Conservation (phyloP, 1,140 invertebrate species). For the Cyclargus thomasi region DNA sequence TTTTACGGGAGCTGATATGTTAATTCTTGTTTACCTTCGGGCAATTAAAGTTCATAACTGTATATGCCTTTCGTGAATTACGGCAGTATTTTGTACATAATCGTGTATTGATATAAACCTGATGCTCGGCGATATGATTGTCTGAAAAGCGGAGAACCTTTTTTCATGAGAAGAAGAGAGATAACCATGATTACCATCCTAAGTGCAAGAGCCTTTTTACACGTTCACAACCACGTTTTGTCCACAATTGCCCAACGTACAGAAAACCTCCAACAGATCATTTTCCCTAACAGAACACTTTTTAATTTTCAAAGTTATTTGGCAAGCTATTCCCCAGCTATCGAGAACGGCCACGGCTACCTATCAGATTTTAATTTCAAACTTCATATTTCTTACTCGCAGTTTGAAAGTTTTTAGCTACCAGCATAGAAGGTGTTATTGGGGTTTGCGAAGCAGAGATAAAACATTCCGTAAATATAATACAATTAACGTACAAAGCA, state of each 20-base stretch:
- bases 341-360: not conserved
- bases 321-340: not conserved
- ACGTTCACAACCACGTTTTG: too few relatives aligned
- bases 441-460: not conserved
- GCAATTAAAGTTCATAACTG: constrained; percentile 1
- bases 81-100: too few relatives aligned
- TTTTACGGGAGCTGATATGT: constrained; percentile 13
- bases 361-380: constrained; percentile 2
- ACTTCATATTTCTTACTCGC: constrained; percentile 3
- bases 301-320: constrained; percentile 4
- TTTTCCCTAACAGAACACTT: not conserved
- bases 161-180: too few relatives aligned
- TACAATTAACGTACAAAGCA: too few relatives aligned
- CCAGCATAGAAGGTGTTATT: not conserved
- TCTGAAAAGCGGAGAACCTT: too few relatives aligned
- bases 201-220: too few relatives aligned
- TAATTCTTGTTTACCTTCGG: constrained; percentile 19
- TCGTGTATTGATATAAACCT: too few relatives aligned
- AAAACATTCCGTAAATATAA: not conserved
- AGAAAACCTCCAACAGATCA: too few relatives aligned
- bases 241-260: too few relatives aligned
- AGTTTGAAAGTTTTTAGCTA: constrained; percentile 3
- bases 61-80: too few relatives aligned
- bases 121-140: too few relatives aligned
- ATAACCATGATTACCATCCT: too few relatives aligned